Conservation (phyloP, 2,888 invertebrate genomes). For the Alloplasta piceator region DNA sequence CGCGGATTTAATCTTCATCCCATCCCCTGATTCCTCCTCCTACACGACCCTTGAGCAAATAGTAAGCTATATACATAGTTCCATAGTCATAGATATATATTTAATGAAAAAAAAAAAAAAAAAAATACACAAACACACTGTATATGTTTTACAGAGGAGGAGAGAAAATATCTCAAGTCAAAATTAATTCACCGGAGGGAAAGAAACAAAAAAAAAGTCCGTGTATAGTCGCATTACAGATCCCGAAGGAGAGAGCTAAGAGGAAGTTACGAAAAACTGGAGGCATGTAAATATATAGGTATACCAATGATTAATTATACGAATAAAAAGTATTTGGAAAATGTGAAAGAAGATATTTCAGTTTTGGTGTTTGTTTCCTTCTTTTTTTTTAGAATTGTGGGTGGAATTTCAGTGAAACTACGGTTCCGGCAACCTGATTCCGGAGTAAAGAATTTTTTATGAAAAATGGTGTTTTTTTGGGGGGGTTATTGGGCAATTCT, state of each 20-base stretch:
- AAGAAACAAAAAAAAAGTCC: constrained; percentile 28
- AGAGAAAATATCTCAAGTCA: constrained; percentile 39
- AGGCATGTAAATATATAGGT: constrained; percentile 76
- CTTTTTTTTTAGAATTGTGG: too few relatives aligned
- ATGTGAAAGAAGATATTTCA: constrained; percentile 33
- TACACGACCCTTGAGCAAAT: constrained; percentile 14
- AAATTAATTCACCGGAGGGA: constrained; percentile 51
- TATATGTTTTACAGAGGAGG: constrained; percentile 55
- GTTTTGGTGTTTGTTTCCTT: too few relatives aligned
- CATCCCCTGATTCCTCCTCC: constrained; percentile 10
- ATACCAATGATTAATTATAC: constrained; percentile 76
- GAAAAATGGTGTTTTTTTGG: too few relatives aligned
- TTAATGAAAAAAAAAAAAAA: background rate
- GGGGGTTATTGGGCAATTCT: too few relatives aligned
- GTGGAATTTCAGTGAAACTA: too few relatives aligned
- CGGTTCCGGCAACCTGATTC: too few relatives aligned
- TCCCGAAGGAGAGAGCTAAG: constrained; percentile 66
- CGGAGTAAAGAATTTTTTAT: too few relatives aligned
- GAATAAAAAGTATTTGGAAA: constrained; percentile 73
- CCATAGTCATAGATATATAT: constrained; percentile 39
- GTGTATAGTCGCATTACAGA: constrained; percentile 70
- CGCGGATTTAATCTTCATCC: constrained; percentile 54
- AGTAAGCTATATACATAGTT: constrained; percentile 24
- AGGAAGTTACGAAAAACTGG: constrained; percentile 46
- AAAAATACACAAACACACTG: constrained; percentile 34